These are phyloP conservation scores for Bembecia ichneumoniformis DNA, from an alignment of 2,888 invertebrate genomes.

Conservation along the genomic window DNA sequence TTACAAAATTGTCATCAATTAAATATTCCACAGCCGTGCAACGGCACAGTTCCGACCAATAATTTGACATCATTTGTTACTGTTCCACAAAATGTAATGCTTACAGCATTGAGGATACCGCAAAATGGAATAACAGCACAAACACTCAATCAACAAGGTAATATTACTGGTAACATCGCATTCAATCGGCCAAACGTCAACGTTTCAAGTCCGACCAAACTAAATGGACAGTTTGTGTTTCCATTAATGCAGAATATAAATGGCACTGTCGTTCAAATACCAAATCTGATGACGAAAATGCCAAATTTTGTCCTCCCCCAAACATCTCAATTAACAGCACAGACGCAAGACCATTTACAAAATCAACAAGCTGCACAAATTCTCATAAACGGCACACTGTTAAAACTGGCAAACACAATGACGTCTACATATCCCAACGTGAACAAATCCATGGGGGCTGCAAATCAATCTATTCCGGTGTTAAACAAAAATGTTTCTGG, in stretches of 20 bases:
- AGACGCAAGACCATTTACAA: conserved; percentile 55
- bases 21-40: conserved; percentile 53
- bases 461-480: conserved; percentile 49
- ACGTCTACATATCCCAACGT: conserved; percentile 42
- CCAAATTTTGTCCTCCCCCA: conserved; percentile 67
- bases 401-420: conserved; percentile 59
- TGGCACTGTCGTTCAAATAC: conserved; percentile 74
- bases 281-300: conserved; percentile 72
- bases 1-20: conserved; percentile 60
- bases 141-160: conserved; percentile 47
- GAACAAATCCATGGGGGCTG: conserved; percentile 43
- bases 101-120: conserved; percentile 72
- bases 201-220: conserved; percentile 59
- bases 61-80: conserved; percentile 60
- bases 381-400: conserved; percentile 63
- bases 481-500: conserved; percentile 62
- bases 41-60: conserved; percentile 49
- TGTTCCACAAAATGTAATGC: conserved; percentile 69
- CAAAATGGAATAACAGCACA: conserved; percentile 56
- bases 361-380: conserved; percentile 61
- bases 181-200: conserved; percentile 55
- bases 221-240: conserved; percentile 71
- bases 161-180: conserved; percentile 29
- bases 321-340: conserved; percentile 42
- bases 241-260: conserved; percentile 74